Base-by-base conservation (phyloP, 2,888 invertebrate species). In the Apamea monoglypha region DNA sequence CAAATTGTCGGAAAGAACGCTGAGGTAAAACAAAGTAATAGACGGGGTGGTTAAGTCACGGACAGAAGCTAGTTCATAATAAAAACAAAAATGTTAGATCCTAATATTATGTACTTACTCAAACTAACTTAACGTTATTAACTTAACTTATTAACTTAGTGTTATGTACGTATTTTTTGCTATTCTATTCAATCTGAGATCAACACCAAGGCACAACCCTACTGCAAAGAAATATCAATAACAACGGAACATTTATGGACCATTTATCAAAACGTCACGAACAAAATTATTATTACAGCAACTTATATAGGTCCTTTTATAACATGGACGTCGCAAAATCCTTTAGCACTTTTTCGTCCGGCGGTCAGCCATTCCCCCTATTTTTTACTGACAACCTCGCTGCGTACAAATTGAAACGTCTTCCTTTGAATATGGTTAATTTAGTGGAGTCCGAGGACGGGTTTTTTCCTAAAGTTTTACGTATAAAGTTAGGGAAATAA, bases 371-470 rank as follows among this genome's bases (percentile, higher is more conserved):
- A 74, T 81, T 81, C n/a, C 44, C 72, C 71, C 80, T 80, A 87
- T 88, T 89, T 88, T 89, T 89, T 88, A 88, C 89, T 86, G 82
- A 71, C 86, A 84, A 82, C 74, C 84, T 84, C 72, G 76, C 83
- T 74, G 86, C 88, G 90, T 87, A 92, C 90, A 91, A 92, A 92
- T 92, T 92, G 92, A 92, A 93, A 93, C 90, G 90, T 93, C 92
- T 91, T 81, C 91, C 91, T 93, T 94, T 94, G 94, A 94, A 94
- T 93, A 93, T 91, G 91, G 91, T 92, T 94, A 94, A 94, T 95
- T 94, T 94, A 93, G 92, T 92, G 90, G 89, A 87, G 88, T 88
- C 81, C 77, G 85, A 79, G 86, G 88, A 76, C 81, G 88, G 87
- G 87, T 89, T 93, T 93, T 92, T 92, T 91, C 82, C 66, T 81